Percentiles rank a stretch among this genome's conserved stretches.
phyloP scores from a whole-genome alignment of 2,888 invertebrate species.

The Idaea biselata region DNA sequence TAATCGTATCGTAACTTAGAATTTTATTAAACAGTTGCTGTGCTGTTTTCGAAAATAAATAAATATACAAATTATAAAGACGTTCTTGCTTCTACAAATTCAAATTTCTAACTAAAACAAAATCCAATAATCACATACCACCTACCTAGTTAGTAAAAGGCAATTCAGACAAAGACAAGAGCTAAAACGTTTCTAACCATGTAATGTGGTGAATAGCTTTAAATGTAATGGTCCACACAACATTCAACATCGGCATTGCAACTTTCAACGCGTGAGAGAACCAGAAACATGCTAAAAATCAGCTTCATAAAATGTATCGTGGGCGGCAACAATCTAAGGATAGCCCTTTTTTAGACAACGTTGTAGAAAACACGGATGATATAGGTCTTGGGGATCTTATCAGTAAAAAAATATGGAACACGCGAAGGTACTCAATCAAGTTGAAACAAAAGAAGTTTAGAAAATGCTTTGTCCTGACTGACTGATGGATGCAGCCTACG shows the following conservation, averaged over 20 bases:
- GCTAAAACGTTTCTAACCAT: slow-evolving; percentile 12
- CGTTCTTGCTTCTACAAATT: background rate
- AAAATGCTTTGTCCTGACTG: too few species aligned
- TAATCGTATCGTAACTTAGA: too few species aligned
- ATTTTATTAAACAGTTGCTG: too few species aligned
- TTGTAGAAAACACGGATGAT: slow-evolving; percentile 22
- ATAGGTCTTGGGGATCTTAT: slow-evolving; percentile 42
- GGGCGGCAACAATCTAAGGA: slow-evolving; percentile 49
- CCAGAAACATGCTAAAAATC: slow-evolving; percentile 45
- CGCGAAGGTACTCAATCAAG: background rate
- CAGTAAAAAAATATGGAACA: slow-evolving; percentile 44
- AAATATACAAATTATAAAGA: too few species aligned
- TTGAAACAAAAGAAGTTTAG: background rate
- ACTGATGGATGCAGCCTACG: too few species aligned
- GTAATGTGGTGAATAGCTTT: too few species aligned
- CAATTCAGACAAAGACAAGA: slow-evolving; percentile 8
- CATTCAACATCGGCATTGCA: slow-evolving; percentile 7
- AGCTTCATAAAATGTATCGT: slow-evolving; percentile 46
- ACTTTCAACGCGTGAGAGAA: slow-evolving; percentile 35
- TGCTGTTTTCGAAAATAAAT: too few species aligned
- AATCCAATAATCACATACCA: background rate
- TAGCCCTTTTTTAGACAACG: slow-evolving; percentile 42
- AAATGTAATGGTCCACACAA: background rate
- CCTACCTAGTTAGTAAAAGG: background rate
- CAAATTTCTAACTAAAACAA: background rate